A percentile compares a stretch with the other conserved stretches of the same genome.
These are phyloP conservation scores for Rallus crepitans DNA, from an alignment of 2,797 vertebrate genomes.

Conservation along the genomic window DNA sequence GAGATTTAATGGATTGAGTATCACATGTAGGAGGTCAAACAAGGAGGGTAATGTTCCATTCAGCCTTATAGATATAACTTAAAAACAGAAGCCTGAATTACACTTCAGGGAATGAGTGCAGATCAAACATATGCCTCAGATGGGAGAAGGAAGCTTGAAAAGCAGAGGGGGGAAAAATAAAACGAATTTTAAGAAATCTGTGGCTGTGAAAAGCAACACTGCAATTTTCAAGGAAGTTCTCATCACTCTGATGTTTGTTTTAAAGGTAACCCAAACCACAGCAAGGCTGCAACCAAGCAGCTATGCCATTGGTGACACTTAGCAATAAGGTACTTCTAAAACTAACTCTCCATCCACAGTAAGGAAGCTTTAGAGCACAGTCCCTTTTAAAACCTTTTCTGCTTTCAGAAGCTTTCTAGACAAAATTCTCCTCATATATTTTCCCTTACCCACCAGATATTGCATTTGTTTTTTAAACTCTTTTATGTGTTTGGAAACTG, in stretches of 20 bases:
- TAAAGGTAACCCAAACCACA: neutral
- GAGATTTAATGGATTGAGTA: slow-evolving; percentile 47
- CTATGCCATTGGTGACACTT: too few relatives aligned
- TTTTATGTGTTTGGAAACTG: neutral
- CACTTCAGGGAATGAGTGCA: neutral
- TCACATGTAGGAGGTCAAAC: slow-evolving; percentile 10
- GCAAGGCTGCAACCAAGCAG: neutral
- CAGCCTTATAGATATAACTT: neutral
- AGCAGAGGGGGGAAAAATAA: neutral
- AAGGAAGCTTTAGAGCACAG: neutral
- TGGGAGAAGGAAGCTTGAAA: neutral
- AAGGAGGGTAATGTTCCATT: slow-evolving; percentile 18
- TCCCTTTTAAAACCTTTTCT: neutral
- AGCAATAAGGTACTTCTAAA: neutral
- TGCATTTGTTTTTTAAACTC: neutral
- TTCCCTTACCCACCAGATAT: neutral
- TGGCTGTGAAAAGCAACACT: neutral
- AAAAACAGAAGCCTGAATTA: neutral
- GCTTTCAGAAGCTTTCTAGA: neutral
- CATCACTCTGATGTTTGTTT: neutral
- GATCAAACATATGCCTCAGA: neutral
- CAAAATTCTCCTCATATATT: neutral
- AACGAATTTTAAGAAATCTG: neutral
- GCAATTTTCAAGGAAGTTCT: neutral
- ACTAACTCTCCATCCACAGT: neutral